phyloP scores from a whole-genome alignment of 2,113 vertebrate genomes.

The Acrocephalus kingi region DNA sequence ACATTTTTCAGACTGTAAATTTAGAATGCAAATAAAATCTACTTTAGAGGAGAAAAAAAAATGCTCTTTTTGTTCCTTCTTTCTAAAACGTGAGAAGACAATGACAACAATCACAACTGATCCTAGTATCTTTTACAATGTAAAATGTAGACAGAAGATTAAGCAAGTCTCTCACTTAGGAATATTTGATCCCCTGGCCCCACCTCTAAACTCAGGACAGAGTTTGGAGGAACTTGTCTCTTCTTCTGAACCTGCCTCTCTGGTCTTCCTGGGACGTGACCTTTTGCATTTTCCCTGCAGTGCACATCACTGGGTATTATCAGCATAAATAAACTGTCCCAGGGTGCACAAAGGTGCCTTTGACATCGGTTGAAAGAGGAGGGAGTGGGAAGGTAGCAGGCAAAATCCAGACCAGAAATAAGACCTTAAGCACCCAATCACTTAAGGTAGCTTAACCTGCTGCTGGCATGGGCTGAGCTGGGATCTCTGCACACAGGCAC shows the following conservation, averaged over 20 bases:
- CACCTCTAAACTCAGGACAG: background rate
- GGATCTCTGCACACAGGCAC: background rate
- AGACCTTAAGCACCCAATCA: background rate
- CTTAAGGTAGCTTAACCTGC: conserved; percentile 46
- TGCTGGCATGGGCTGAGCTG: background rate
- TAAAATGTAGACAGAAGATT: background rate
- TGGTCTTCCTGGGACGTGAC: background rate
- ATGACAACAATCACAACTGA: background rate
- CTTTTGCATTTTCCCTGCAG: background rate
- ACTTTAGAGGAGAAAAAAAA: no score
- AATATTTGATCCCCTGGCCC: background rate
- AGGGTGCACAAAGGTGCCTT: no score
- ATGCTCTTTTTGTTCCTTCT: background rate
- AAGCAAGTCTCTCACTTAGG: background rate
- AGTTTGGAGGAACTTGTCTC: background rate
- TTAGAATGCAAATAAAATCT: background rate
- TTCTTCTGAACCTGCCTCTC: background rate
- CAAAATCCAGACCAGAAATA: background rate
- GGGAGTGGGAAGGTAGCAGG: background rate
- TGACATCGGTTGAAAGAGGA: background rate
- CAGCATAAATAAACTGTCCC: background rate
- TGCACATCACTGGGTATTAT: background rate
- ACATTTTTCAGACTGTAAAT: background rate
- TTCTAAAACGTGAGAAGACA: background rate
- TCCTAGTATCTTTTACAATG: background rate